Conservation (phyloP, 2,113 vertebrate species). For the Burhinus bistriatus region DNA sequence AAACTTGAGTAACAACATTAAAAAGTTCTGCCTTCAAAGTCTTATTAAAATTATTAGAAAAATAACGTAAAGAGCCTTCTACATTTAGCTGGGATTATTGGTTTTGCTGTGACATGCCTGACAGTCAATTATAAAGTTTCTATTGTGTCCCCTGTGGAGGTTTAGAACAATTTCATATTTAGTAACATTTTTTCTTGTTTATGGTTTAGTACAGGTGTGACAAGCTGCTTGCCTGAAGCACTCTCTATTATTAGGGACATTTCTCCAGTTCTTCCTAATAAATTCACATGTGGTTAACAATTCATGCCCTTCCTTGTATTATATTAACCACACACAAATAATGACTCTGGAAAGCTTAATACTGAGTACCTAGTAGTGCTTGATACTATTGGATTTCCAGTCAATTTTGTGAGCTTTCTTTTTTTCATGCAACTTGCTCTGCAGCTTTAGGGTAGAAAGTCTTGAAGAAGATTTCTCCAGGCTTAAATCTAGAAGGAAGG, state of each 20-base stretch:
- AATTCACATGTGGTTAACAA: background rate
- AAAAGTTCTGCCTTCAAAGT: background rate
- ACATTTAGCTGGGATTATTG: background rate
- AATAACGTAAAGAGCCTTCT: conserved; percentile 8
- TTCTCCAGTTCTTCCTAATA: background rate
- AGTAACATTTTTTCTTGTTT: background rate
- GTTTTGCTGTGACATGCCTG: background rate
- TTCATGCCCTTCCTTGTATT: background rate
- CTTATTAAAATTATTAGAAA: background rate
- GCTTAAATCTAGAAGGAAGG: background rate
- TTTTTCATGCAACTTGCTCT: background rate
- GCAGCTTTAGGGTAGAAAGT: background rate
- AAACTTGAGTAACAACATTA: background rate
- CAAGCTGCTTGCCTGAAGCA: background rate
- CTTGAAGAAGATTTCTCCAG: background rate
- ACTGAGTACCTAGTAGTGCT: background rate
- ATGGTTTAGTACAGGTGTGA: background rate
- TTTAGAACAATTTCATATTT: conserved; percentile 5
- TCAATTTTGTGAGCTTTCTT: background rate
- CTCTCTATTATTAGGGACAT: background rate
- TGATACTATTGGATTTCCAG: background rate
- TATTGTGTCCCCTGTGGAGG: background rate
- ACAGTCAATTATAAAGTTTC: conserved; percentile 39
- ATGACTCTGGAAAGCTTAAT: background rate
- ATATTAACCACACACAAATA: background rate